Base-by-base conservation (phyloP, 2,888 invertebrate species). In the Yponomeuta sedellus region DNA sequence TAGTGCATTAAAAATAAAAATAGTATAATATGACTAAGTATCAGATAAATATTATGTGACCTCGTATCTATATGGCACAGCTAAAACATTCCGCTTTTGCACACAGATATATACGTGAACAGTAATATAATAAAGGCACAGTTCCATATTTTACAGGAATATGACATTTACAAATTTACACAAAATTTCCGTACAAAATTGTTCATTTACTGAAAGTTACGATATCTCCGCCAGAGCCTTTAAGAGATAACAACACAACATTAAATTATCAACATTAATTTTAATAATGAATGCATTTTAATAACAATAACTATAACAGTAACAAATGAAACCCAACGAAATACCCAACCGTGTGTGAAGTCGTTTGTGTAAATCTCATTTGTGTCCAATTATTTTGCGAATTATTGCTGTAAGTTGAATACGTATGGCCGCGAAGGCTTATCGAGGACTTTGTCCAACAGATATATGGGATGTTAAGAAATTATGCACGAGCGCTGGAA, bases 331-430 rank as follows among this genome's bases (percentile, higher is more conserved):
- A 16, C 44, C 16, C 16, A 1, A 5, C 12, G 44, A 16, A 25
- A 59, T 11, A 3, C 58, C 58, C 58, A 58, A 20, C 25, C 69
- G 66, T 52, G 67, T 19, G 44, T 52, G 44, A 52, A 34, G 68
- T 73, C 77, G 74, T 79, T 77, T 79, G 67, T 72, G 74, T 80
- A 77, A 77, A 79, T 80, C 78, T 71, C 66, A 64, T 52, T 52
- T 52, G 44, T 68, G 69, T 74, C 78, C 80, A 81, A 81, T 81
- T 81, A 81, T 79, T 76, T 75, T 72, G 71, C 72, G 75, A 76
- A 75, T 75, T 78, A 80, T 77, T 71, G 73, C 72, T 68, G 44
- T 64, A 64, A 57, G 67, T 69, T 69, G 67, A 67, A 65, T 64
- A 52, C 44, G 44, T 52, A 52, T 52, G 12, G 44, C 44, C 16